These are phyloP conservation scores for Salmo trutta DNA, from an alignment of 2,797 vertebrate genomes.

Conservation along the genomic window DNA sequence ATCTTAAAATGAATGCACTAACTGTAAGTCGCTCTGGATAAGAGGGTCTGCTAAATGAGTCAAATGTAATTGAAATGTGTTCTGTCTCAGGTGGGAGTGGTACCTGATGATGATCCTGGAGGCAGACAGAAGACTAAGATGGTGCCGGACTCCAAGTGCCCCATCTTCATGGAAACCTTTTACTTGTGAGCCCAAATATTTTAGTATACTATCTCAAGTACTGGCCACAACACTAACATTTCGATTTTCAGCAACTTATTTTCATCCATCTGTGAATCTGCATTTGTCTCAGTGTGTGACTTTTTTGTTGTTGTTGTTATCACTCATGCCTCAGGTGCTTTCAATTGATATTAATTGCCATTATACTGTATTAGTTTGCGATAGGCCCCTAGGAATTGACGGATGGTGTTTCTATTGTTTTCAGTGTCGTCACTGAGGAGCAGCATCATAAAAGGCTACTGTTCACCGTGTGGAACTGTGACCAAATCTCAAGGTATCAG, in stretches of 20 bases:
- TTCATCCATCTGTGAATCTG: not conserved
- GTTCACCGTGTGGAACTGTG: constrained; percentile 83
- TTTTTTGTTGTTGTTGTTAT: not conserved
- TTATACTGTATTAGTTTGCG: not conserved
- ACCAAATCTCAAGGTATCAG: constrained; percentile 76
- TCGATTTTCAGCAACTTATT: not conserved
- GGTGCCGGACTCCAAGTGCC: constrained; percentile 69
- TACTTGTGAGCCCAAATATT: constrained; percentile 60
- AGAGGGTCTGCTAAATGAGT: no score
- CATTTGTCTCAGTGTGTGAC: not conserved
- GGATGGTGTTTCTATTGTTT: constrained; percentile 16
- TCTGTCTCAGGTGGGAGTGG: constrained; percentile 66
- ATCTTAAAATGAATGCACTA: no score
- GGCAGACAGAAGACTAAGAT: constrained; percentile 66
- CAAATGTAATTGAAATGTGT: not conserved
- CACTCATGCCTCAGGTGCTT: not conserved
- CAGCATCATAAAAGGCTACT: constrained; percentile 84
- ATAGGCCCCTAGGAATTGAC: not conserved
- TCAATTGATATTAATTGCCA: not conserved
- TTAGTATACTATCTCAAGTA: not conserved
- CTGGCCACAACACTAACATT: not conserved
- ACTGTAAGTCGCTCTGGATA: no score
- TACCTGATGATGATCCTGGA: constrained; percentile 60
- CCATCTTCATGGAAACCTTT: constrained; percentile 72
- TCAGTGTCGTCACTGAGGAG: constrained; percentile 61